Conservation (phyloP, 2,797 vertebrate genomes). For the Falco concolor region DNA sequence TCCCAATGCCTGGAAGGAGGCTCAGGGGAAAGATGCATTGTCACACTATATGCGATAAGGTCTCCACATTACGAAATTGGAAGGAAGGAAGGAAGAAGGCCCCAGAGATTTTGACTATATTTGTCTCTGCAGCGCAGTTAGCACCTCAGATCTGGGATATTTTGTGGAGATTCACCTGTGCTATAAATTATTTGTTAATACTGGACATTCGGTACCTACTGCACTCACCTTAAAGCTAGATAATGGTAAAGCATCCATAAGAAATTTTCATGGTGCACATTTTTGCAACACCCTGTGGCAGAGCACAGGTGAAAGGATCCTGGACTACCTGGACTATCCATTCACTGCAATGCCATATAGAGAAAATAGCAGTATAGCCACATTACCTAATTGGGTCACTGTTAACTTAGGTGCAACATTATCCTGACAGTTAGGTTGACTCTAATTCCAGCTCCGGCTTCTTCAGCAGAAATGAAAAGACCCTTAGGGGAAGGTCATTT, state of each 20-base stretch:
- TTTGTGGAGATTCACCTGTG: not conserved
- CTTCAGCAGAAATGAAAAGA: not conserved
- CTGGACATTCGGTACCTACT: not conserved
- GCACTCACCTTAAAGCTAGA: not conserved
- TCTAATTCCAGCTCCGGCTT: not conserved
- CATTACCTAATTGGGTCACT: not conserved
- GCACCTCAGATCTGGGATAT: not conserved
- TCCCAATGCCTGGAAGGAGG: conserved; percentile 53
- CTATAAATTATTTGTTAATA: not conserved
- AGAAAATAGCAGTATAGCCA: not conserved
- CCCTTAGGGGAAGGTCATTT: not conserved
- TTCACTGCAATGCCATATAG: not conserved
- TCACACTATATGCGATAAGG: conserved; percentile 25
- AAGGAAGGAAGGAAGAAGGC: conserved; percentile 11
- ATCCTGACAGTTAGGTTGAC: not conserved
- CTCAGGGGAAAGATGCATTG: conserved; percentile 53
- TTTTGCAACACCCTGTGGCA: not conserved
- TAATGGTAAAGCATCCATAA: not conserved
- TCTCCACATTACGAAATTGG: conserved; percentile 20
- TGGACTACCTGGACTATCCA: not conserved
- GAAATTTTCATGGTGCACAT: not conserved
- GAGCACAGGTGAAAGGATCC: not conserved
- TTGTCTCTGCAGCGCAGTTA: conserved; percentile 13
- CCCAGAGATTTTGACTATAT: conserved; percentile 37
- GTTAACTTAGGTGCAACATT: not conserved